A percentile compares a stretch with the other conserved stretches of the same genome.
phyloP scores from a whole-genome alignment of 2,888 invertebrate genomes.

The Caenorhabditis plicata region DNA sequence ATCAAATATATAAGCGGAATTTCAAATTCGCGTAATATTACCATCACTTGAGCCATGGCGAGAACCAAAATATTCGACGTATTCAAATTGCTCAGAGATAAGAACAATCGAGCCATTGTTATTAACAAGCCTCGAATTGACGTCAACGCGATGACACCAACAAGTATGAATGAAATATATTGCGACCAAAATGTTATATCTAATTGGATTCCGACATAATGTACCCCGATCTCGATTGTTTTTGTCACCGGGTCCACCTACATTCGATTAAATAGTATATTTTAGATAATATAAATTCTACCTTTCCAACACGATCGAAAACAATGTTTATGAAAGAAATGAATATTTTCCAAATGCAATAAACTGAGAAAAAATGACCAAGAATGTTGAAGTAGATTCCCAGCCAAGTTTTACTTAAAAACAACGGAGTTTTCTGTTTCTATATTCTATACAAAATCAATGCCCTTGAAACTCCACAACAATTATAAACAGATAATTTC shows the following conservation, averaged over 20 bases:
- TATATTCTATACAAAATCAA: no score
- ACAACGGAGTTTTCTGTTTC: no score
- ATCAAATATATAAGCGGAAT: slow-evolving; percentile 23
- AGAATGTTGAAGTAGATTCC: slow-evolving; percentile 97
- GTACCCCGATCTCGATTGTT: slow-evolving; percentile 91
- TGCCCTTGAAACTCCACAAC: no score
- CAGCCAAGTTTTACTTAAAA: slow-evolving; percentile 81
- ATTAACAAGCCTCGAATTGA: slow-evolving; percentile 92
- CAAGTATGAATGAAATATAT: slow-evolving; percentile 92
- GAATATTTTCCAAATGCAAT: slow-evolving; percentile 98
- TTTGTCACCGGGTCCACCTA: slow-evolving; percentile 88
- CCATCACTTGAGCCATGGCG: slow-evolving; percentile 95
- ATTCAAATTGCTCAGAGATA: slow-evolving; percentile 96
- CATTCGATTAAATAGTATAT: neutral
- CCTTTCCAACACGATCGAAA: slow-evolving; percentile 95
- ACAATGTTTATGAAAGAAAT: slow-evolving; percentile 84
- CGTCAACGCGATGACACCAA: slow-evolving; percentile 96
- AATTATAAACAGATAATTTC: no score
- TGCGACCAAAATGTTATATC: slow-evolving; percentile 95
- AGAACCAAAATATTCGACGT: slow-evolving; percentile 94
- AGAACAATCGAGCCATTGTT: slow-evolving; percentile 98
- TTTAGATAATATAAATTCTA: neutral
- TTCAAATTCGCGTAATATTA: slow-evolving; percentile 59
- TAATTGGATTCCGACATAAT: slow-evolving; percentile 91
- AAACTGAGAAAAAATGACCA: slow-evolving; percentile 96